Evolutionary conservation across 2,797 vertebrate species (phyloP).

Genomic region (Pelochelys cantorii): DNA sequence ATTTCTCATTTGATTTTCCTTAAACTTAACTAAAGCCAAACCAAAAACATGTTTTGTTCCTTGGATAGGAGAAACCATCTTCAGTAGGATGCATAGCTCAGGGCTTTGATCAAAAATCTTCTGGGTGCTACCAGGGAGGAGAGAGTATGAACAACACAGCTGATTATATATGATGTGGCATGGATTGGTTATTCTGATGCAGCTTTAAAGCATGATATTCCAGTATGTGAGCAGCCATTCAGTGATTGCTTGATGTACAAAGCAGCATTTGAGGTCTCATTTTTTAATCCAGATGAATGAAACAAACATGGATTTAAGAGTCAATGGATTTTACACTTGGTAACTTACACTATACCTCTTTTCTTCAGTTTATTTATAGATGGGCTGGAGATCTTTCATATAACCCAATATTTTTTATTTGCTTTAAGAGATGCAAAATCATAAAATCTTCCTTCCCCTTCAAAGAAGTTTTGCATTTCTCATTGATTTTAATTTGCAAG

Average conservation of each 20-base stretch:
- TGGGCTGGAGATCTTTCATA: neutral
- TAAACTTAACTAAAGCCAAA: neutral
- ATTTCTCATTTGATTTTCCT: neutral
- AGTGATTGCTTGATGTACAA: neutral
- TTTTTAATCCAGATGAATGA: neutral
- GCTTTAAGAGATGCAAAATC: neutral
- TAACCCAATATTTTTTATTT: neutral
- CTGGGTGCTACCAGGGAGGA: neutral
- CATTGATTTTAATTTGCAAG: neutral
- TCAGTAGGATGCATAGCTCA: neutral
- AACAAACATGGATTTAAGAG: neutral
- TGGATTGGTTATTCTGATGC: neutral
- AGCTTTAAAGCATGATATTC: accelerated
- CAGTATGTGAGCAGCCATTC: neutral
- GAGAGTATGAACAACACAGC: neutral
- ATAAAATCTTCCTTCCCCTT: neutral
- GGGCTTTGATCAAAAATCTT: neutral
- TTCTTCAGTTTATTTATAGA: neutral
- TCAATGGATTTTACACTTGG: neutral
- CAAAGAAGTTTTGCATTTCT: neutral
- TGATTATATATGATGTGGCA: neutral
- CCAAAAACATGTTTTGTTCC: neutral
- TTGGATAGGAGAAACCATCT: neutral
- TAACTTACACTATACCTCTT: neutral
- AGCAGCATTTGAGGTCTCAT: neutral